These are phyloP conservation scores for Psettodes erumei DNA, from an alignment of 2,113 vertebrate species.

Conservation along the genomic window DNA sequence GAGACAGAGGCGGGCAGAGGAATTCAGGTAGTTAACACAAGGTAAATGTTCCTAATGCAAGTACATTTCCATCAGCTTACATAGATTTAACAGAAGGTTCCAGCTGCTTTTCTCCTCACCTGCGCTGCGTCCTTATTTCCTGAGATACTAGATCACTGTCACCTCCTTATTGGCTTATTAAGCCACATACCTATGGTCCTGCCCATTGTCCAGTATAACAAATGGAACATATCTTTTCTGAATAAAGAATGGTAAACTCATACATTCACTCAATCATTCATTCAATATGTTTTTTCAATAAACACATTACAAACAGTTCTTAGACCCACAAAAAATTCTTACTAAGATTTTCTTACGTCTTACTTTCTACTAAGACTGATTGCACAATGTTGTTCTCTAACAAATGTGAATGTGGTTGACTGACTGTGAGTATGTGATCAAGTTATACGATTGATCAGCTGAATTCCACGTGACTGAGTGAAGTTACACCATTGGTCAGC, in stretches of 20 bases:
- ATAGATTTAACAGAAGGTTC: slow-evolving; percentile 30
- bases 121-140: slow-evolving; percentile 56
- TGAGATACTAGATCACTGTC: slow-evolving; percentile 35
- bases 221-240: slow-evolving; percentile 3
- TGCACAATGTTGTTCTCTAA: too few species aligned
- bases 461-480: too few species aligned
- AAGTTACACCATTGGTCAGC: too few species aligned
- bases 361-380: too few species aligned
- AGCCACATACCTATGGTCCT: slow-evolving; percentile 12
- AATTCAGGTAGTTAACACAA: slow-evolving; percentile 22
- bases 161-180: slow-evolving; percentile 38
- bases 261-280: too few species aligned
- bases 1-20: background rate
- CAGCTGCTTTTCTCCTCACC: slow-evolving; percentile 46
- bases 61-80: slow-evolving; percentile 8
- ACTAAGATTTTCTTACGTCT: too few species aligned
- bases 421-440: too few species aligned
- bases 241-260: background rate
- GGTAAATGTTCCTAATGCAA: slow-evolving; percentile 17
- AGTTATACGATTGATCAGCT: too few species aligned
- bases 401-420: too few species aligned
- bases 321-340: too few species aligned
- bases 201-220: slow-evolving; percentile 12
- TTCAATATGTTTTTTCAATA: background rate
- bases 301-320: background rate